Percentiles rank a stretch among this genome's conserved stretches.
Evolutionary conservation across 2,797 vertebrate genomes (phyloP).

Genomic region (Oceanodroma leucorhoa): DNA sequence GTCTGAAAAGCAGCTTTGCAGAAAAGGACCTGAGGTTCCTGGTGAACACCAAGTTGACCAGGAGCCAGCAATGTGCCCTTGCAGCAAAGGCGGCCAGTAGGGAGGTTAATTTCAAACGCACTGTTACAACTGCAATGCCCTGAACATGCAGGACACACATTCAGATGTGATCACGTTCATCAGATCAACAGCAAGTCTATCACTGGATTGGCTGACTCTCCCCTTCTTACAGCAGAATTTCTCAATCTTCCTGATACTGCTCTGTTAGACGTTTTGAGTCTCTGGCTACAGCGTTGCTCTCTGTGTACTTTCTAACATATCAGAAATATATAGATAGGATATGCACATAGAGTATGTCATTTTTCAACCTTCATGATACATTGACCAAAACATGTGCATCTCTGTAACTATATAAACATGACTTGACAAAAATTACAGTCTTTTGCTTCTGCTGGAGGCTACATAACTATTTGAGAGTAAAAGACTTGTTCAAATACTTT

Average conservation of each 20-base stretch:
- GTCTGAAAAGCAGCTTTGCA: neutral
- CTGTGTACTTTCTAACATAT: neutral
- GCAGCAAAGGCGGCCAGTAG: neutral
- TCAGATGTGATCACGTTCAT: neutral
- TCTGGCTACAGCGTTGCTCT: neutral
- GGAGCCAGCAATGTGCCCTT: neutral
- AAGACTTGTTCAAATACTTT: neutral
- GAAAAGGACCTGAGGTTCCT: neutral
- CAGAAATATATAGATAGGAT: neutral
- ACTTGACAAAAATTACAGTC: neutral
- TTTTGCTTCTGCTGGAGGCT: neutral
- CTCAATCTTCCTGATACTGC: neutral
- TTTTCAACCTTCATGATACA: neutral
- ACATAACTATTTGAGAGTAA: neutral
- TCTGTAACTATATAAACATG: neutral
- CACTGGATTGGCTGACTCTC: neutral
- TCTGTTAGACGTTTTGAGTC: neutral
- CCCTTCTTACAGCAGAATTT: neutral
- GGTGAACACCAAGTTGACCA: neutral
- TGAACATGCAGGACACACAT: neutral
- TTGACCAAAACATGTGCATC: neutral
- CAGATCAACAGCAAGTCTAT: neutral
- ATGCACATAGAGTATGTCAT: neutral
- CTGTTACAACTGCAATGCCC: neutral
- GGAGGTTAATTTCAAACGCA: neutral